These are phyloP conservation scores for Hydrolagus affinis DNA, from an alignment of 2,113 vertebrate species.

Conservation along the genomic window DNA sequence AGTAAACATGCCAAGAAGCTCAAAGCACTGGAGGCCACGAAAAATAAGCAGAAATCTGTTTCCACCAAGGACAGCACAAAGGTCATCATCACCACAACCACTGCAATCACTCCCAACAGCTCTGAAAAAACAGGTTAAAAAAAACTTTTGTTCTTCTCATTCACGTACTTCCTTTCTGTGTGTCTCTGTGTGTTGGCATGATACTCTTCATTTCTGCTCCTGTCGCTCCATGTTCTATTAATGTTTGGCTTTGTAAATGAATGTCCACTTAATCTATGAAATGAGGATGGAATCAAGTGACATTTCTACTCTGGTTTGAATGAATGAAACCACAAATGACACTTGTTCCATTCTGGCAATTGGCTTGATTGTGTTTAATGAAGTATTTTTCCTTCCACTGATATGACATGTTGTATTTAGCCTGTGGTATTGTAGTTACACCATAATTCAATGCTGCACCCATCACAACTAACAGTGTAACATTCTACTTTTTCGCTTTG, in stretches of 20 bases:
- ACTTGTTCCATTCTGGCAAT: slow-evolving; percentile 10
- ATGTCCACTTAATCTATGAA: slow-evolving; percentile 17
- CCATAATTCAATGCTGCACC: no score
- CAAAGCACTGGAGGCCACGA: slow-evolving; percentile 91
- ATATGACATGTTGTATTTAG: neutral
- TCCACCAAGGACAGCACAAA: slow-evolving; percentile 72
- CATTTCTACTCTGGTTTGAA: neutral
- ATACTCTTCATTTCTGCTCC: slow-evolving; percentile 32
- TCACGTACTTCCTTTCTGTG: slow-evolving; percentile 41
- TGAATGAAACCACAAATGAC: neutral
- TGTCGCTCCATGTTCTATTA: neutral
- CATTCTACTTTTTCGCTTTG: neutral
- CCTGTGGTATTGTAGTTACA: neutral
- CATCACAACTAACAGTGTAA: neutral
- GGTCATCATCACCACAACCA: slow-evolving; percentile 55
- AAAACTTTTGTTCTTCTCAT: slow-evolving; percentile 58
- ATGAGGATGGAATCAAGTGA: slow-evolving; percentile 22
- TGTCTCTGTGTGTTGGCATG: slow-evolving; percentile 37
- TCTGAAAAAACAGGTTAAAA: slow-evolving; percentile 80
- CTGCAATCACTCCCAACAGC: slow-evolving; percentile 58
- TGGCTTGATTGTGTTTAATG: slow-evolving; percentile 3
- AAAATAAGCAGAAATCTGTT: slow-evolving; percentile 75
- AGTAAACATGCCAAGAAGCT: slow-evolving; percentile 98
- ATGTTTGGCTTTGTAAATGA: slow-evolving; percentile 11
- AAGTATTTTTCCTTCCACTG: neutral